Percentiles rank a stretch among this genome's conserved stretches.
Evolutionary conservation across 2,888 invertebrate species (phyloP).

Genomic region (Acanthopleura granulata): DNA sequence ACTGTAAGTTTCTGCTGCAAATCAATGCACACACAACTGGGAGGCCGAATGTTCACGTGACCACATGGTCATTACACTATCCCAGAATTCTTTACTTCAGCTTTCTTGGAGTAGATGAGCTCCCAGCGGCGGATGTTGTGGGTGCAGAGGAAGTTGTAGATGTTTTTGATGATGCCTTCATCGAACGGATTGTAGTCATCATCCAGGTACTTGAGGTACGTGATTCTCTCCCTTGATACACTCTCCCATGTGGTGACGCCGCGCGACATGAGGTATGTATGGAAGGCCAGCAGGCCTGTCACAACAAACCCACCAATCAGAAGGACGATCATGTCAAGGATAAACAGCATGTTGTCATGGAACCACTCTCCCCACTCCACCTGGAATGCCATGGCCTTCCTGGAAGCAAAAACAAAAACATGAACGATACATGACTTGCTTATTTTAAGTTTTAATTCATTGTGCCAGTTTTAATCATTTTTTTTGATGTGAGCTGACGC

Average conservation of each 20-base stretch:
- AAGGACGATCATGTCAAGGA: slow-evolving; percentile 58
- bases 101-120: slow-evolving; percentile 51
- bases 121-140: slow-evolving; percentile 54
- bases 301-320: slow-evolving; percentile 57
- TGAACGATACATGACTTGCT: no score
- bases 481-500: no score
- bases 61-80: slow-evolving; percentile 2
- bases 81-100: slow-evolving; percentile 16
- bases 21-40: no score
- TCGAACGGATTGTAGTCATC: slow-evolving; percentile 67
- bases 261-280: slow-evolving; percentile 64
- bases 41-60: no score
- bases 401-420: slow-evolving; percentile 31
- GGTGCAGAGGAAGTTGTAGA: slow-evolving; percentile 55
- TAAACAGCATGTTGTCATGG: slow-evolving; percentile 52
- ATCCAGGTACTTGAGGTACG: slow-evolving; percentile 66
- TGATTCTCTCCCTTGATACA: slow-evolving; percentile 65
- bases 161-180: slow-evolving; percentile 62
- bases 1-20: no score
- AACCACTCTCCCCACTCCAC: slow-evolving; percentile 58
- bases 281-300: slow-evolving; percentile 59
- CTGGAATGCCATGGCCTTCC: slow-evolving; percentile 51
- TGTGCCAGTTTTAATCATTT: no score
- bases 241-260: slow-evolving; percentile 69
- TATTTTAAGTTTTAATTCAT: no score